Evolutionary conservation across 2,113 vertebrate genomes (phyloP).

Genomic region (Calidris pugnax): DNA sequence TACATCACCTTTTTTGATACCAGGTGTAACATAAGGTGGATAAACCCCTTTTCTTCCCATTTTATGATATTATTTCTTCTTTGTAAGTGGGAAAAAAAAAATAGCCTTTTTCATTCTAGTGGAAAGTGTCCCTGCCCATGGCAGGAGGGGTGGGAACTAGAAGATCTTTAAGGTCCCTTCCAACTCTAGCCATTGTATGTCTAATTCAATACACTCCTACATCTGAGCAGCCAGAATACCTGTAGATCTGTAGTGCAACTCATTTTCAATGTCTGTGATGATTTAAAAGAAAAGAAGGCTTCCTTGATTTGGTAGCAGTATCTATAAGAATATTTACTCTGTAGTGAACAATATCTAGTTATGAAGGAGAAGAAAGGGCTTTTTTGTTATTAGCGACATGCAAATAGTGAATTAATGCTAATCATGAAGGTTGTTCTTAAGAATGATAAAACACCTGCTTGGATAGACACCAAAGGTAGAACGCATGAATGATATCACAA

Average conservation of each 20-base stretch:
- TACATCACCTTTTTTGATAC: background rate
- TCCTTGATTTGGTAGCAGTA: background rate
- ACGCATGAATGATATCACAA: background rate
- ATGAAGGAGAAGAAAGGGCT: background rate
- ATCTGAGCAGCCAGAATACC: background rate
- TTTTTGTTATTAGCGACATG: background rate
- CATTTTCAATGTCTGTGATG: background rate
- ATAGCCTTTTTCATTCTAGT: background rate
- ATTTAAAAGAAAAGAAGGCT: background rate
- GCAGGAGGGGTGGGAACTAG: background rate
- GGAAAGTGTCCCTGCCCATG: background rate
- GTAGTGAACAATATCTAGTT: background rate
- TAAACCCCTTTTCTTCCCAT: background rate
- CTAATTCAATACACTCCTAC: background rate
- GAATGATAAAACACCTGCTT: constrained; percentile 29
- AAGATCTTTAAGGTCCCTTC: background rate
- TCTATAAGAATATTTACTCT: background rate
- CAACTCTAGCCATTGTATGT: background rate
- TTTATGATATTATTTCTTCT: background rate
- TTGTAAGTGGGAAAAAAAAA: background rate
- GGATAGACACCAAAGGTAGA: constrained; percentile 19
- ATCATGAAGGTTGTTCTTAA: background rate
- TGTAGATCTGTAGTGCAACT: background rate
- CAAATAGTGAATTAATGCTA: background rate
- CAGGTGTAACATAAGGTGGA: background rate